Evolutionary conservation across 2,888 invertebrate genomes (phyloP).

Genomic region (Agonum fuliginosum): DNA sequence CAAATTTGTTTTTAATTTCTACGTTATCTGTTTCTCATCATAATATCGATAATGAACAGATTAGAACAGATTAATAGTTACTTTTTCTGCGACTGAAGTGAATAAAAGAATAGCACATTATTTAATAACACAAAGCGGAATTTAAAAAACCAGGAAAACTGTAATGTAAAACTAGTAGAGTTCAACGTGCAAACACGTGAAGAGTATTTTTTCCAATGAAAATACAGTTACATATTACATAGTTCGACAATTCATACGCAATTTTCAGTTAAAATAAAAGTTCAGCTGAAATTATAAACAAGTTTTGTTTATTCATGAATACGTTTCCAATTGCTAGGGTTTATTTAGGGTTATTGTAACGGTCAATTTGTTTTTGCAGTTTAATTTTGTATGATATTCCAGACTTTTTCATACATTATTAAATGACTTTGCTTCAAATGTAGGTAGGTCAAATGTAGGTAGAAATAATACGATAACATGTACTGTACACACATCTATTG

Average conservation of each 20-base stretch:
- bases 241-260: slow-evolving; percentile 2
- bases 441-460: too few species aligned
- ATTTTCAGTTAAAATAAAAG: slow-evolving; percentile 37
- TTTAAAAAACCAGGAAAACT: slow-evolving; percentile 15
- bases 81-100: background rate
- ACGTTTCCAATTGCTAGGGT: slow-evolving; percentile 5
- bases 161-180: slow-evolving; percentile 39
- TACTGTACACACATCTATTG: too few species aligned
- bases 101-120: background rate
- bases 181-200: background rate
- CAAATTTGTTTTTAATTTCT: too few species aligned
- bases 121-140: slow-evolving; percentile 8
- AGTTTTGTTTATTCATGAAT: slow-evolving; percentile 22
- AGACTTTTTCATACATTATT: background rate
- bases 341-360: slow-evolving; percentile 22
- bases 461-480: too few species aligned
- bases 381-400: background rate
- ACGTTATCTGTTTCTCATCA: too few species aligned
- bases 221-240: slow-evolving; percentile 15
- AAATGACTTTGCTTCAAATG: too few species aligned
- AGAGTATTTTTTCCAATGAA: slow-evolving; percentile 21
- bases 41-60: too few species aligned
- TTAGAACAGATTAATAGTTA: background rate
- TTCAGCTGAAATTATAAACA: slow-evolving; percentile 25
- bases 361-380: background rate